Conservation (phyloP, 1,140 invertebrate species). For the Helicoverpa zea region DNA sequence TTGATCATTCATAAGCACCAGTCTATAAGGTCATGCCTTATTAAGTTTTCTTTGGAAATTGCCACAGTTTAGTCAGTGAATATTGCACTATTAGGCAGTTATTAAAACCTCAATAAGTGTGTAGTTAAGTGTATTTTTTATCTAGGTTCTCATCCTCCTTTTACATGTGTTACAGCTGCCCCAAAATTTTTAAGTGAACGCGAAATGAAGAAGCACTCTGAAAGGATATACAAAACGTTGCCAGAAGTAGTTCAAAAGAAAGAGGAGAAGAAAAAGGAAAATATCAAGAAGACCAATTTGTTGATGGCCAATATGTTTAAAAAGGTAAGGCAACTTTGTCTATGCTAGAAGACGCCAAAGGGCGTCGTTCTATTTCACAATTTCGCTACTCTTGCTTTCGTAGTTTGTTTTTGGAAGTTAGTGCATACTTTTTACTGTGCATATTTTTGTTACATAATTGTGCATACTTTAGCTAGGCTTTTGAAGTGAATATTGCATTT, state of each 20-base stretch:
- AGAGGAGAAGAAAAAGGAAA: constrained; percentile 79
- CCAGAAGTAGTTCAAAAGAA: constrained; percentile 80
- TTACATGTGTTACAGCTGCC: constrained; percentile 61
- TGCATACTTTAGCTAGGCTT: no score
- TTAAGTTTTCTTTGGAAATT: no score
- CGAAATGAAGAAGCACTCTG: constrained; percentile 82
- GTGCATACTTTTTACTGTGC: no score
- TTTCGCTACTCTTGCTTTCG: no score
- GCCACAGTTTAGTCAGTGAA: no score
- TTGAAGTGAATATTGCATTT: neutral
- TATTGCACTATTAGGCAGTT: neutral
- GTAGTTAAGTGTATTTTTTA: neutral
- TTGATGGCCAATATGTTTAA: constrained; percentile 84
- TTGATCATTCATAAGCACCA: no score
- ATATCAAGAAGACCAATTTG: constrained; percentile 82
- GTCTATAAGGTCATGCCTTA: no score
- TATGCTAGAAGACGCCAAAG: neutral
- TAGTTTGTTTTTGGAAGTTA: no score
- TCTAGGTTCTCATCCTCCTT: neutral
- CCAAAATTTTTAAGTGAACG: constrained; percentile 81
- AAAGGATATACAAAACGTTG: constrained; percentile 82
- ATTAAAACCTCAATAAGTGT: neutral
- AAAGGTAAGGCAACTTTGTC: constrained; percentile 68
- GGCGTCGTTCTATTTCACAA: no score
- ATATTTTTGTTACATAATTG: no score